A percentile compares a stretch with the other conserved stretches of the same genome.
Evolutionary conservation across 2,888 invertebrate genomes (phyloP).

Genomic region (Empis stercorea): DNA sequence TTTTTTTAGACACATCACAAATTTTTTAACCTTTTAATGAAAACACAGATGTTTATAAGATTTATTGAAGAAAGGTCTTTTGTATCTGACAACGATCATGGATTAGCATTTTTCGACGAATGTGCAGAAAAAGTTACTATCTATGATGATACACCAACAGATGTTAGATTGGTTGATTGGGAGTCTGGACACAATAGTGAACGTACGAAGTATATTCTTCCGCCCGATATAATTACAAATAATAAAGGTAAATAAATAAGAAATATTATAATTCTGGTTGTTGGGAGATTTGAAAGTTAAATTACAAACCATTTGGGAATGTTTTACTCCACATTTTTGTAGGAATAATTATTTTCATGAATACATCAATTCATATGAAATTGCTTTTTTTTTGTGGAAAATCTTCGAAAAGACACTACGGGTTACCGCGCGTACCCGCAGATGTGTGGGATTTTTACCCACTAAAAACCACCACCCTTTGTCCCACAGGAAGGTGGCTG

Average conservation of each 20-base stretch:
- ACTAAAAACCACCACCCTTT: too few species aligned
- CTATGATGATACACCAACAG: constrained; percentile 40
- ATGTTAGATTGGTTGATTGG: constrained; percentile 62
- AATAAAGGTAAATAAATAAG: constrained; percentile 24
- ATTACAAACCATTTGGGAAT: too few species aligned
- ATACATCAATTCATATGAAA: too few species aligned
- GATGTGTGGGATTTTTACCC: too few species aligned
- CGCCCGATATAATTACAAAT: constrained; percentile 58
- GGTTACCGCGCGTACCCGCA: too few species aligned
- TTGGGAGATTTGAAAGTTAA: too few species aligned
- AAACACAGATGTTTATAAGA: constrained; percentile 94
- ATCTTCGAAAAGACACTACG: too few species aligned
- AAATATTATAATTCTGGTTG: too few species aligned
- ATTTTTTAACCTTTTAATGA: constrained; percentile 79
- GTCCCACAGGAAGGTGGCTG: too few species aligned
- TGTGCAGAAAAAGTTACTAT: constrained; percentile 69
- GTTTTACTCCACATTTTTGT: too few species aligned
- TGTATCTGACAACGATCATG: constrained; percentile 94
- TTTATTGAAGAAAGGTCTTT: constrained; percentile 99
- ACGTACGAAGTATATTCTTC: constrained; percentile 86
- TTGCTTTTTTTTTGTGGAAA: too few species aligned
- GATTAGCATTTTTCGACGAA: constrained; percentile 93
- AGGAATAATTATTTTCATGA: too few species aligned
- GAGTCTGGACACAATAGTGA: constrained; percentile 71
- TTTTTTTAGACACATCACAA: constrained; percentile 56